phyloP scores from a whole-genome alignment of 2,888 invertebrate species.

The Watsonalla binaria region DNA sequence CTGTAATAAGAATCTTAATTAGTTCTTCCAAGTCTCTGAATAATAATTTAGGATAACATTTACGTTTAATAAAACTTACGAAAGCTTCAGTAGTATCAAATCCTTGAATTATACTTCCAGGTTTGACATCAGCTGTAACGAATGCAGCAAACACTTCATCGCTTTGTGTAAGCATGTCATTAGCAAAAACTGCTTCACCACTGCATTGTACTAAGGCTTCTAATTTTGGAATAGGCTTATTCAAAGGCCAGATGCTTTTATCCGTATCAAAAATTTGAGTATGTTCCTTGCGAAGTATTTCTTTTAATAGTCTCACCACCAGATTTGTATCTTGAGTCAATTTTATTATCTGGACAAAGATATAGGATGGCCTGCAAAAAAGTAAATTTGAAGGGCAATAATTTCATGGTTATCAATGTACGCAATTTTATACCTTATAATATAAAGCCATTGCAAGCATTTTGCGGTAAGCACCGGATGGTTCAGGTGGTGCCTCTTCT shows the following conservation, averaged over 20 bases:
- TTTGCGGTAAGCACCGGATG: constrained; percentile 1
- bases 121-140: constrained; percentile 78
- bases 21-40: background rate
- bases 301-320: constrained; percentile 81
- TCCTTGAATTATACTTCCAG: constrained; percentile 75
- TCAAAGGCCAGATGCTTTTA: constrained; percentile 84
- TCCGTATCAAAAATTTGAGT: constrained; percentile 85
- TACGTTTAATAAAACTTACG: constrained; percentile 56
- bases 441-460: constrained; percentile 47
- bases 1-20: constrained; percentile 47
- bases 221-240: constrained; percentile 85
- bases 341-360: constrained; percentile 68
- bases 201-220: constrained; percentile 83
- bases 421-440: constrained; percentile 77
- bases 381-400: background rate
- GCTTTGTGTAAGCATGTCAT: constrained; percentile 83
- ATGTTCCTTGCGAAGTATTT: constrained; percentile 81
- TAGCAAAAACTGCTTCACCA: constrained; percentile 88
- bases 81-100: constrained; percentile 83
- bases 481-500: constrained; percentile 1
- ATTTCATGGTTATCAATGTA: background rate
- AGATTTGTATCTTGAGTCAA: constrained; percentile 69
- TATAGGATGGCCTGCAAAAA: constrained; percentile 71
- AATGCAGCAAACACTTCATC: constrained; percentile 86
- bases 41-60: background rate